Evolutionary conservation across 2,888 invertebrate species (phyloP).

Genomic region (Limulus polyphemus): DNA sequence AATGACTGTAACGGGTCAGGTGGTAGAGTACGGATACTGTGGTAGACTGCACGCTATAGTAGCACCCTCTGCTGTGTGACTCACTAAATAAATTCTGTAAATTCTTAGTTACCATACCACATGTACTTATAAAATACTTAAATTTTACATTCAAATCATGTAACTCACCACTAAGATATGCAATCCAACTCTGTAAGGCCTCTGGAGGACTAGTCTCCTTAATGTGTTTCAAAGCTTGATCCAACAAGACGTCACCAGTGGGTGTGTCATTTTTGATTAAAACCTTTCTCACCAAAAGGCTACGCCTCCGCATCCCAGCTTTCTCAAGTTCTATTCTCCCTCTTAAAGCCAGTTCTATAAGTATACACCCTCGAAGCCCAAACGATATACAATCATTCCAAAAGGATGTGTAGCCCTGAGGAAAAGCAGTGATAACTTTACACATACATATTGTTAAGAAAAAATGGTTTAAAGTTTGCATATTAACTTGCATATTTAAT

Average conservation of each 20-base stretch:
- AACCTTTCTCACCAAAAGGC: conserved; percentile 48
- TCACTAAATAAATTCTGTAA: too few relatives aligned
- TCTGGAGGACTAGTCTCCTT: conserved; percentile 97
- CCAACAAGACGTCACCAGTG: conserved; percentile 89
- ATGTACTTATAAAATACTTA: too few relatives aligned
- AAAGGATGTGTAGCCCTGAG: conserved; percentile 95
- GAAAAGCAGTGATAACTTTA: conserved; percentile 31
- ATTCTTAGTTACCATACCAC: too few relatives aligned
- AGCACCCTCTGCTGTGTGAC: too few relatives aligned
- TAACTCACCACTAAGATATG: conserved; percentile 83
- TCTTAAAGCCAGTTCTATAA: conserved; percentile 88
- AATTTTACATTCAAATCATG: too few relatives aligned
- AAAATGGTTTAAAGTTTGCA: too few relatives aligned
- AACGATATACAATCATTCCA: conserved; percentile 99
- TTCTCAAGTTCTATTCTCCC: conserved; percentile 92
- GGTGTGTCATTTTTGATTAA: conserved; percentile 73
- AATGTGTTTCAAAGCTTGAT: conserved; percentile 83
- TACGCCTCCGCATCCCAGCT: conserved; percentile 89
- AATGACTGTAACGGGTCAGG: too few relatives aligned
- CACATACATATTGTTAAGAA: too few relatives aligned
- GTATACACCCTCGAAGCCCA: conserved; percentile 92
- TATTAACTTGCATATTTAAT: too few relatives aligned
- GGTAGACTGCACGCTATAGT: too few relatives aligned
- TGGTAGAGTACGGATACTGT: too few relatives aligned
- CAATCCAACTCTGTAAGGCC: conserved; percentile 97